Percentiles rank a stretch among this genome's conserved stretches.
phyloP scores from a whole-genome alignment of 2,888 invertebrate species.

The Pristionchus exspectatus region DNA sequence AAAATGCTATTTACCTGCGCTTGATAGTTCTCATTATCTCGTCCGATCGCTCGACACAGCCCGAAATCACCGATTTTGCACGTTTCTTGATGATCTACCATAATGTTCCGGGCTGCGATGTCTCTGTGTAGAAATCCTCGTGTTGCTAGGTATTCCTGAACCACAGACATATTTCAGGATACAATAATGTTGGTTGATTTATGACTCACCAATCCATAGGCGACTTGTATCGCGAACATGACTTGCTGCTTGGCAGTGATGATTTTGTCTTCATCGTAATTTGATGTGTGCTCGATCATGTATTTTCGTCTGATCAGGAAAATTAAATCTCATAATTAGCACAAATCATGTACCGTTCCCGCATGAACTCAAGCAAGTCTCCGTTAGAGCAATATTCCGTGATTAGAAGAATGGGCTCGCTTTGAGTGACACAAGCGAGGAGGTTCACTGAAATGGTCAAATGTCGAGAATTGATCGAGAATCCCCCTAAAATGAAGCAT shows the following conservation, averaged over 20 bases:
- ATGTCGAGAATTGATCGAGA: too few species aligned
- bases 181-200: neutral
- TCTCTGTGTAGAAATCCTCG: slow-evolving; percentile 46
- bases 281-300: neutral
- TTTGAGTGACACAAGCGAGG: neutral
- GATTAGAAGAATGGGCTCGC: slow-evolving; percentile 11
- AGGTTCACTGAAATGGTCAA: neutral
- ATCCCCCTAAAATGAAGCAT: neutral
- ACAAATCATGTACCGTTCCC: neutral
- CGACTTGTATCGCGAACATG: slow-evolving; percentile 38
- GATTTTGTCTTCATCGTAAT: neutral
- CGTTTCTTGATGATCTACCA: slow-evolving; percentile 35
- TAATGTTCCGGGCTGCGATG: slow-evolving; percentile 38
- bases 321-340: neutral
- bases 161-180: too few species aligned
- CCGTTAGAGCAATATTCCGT: slow-evolving; percentile 27
- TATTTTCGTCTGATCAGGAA: neutral
- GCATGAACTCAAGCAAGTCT: slow-evolving; percentile 42
- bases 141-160: slow-evolving; percentile 16
- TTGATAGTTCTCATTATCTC: slow-evolving; percentile 1
- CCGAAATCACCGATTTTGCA: slow-evolving; percentile 50
- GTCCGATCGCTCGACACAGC: neutral
- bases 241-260: slow-evolving; percentile 13
- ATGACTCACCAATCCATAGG: neutral
- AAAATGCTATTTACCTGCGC: neutral